Conservation (phyloP, 2,888 invertebrate genomes). For the Prosopocoilus inquinatus region DNA sequence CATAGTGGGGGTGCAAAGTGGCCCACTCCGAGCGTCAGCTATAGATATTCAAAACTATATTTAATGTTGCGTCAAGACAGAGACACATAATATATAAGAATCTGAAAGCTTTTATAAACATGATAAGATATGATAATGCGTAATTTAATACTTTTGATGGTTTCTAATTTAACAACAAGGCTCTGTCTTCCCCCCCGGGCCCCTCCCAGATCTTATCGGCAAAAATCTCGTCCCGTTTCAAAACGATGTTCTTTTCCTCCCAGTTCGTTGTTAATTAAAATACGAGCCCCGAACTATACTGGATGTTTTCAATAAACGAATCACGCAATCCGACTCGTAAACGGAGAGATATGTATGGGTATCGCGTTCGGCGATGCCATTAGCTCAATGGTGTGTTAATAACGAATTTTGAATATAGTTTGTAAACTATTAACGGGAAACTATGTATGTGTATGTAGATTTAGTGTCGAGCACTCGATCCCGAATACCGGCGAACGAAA, state of each 20-base stretch:
- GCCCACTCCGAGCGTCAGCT: slow-evolving; percentile 28
- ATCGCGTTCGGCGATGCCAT: slow-evolving; percentile 26
- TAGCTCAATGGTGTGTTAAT: slow-evolving; percentile 50
- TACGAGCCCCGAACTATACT: too few relatives aligned
- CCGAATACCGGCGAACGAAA: slow-evolving; percentile 28
- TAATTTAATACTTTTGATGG: too few relatives aligned
- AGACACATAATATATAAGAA: too few relatives aligned
- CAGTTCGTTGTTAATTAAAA: too few relatives aligned
- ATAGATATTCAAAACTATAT: slow-evolving; percentile 47
- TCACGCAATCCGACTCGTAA: background rate
- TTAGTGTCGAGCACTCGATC: slow-evolving; percentile 12
- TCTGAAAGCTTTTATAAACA: too few relatives aligned
- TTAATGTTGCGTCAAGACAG: slow-evolving; percentile 51
- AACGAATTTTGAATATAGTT: slow-evolving; percentile 49
- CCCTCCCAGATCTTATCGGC: too few relatives aligned
- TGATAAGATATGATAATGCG: too few relatives aligned
- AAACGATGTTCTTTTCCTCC: too few relatives aligned
- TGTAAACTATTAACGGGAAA: slow-evolving; percentile 44
- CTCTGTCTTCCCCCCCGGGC: too few relatives aligned
- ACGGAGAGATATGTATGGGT: slow-evolving; percentile 3
- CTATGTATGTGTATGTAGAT: slow-evolving; percentile 30
- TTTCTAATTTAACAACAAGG: too few relatives aligned
- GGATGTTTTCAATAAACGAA: slow-evolving; percentile 1
- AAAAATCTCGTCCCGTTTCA: too few relatives aligned
- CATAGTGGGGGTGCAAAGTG: too few relatives aligned